phyloP scores from a whole-genome alignment of 1,140 invertebrate species.

The Brachionus sp. region DNA sequence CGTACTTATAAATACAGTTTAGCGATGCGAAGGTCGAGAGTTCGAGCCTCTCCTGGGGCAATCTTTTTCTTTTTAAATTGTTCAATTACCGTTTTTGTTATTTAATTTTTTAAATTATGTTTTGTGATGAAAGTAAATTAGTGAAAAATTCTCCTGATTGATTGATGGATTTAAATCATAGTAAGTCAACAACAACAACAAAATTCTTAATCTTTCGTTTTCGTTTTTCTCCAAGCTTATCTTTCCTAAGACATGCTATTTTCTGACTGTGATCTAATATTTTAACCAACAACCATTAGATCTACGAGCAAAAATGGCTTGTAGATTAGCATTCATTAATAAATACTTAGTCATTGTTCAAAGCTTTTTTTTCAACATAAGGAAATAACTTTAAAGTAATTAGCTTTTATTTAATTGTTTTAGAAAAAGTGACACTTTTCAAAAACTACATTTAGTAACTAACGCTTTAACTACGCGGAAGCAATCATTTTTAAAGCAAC shows the following conservation, averaged over 20 bases:
- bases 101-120: neutral
- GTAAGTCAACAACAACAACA: neutral
- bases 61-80: neutral
- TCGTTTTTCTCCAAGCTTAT: neutral
- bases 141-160: neutral
- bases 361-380: neutral
- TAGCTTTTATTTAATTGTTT: neutral
- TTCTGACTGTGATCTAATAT: neutral
- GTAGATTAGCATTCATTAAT: neutral
- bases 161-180: neutral
- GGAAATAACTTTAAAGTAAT: neutral
- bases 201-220: neutral
- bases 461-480: neutral
- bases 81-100: neutral
- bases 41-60: slow-evolving; percentile 15
- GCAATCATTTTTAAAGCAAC: neutral
- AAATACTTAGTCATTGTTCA: neutral
- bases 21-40: slow-evolving; percentile 17
- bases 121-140: neutral
- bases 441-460: neutral
- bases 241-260: neutral
- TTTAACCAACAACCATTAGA: neutral
- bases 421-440: neutral
- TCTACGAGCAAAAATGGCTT: neutral
- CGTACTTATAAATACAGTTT: neutral